phyloP scores from a whole-genome alignment of 2,888 invertebrate species.

The Litoditis marina region DNA sequence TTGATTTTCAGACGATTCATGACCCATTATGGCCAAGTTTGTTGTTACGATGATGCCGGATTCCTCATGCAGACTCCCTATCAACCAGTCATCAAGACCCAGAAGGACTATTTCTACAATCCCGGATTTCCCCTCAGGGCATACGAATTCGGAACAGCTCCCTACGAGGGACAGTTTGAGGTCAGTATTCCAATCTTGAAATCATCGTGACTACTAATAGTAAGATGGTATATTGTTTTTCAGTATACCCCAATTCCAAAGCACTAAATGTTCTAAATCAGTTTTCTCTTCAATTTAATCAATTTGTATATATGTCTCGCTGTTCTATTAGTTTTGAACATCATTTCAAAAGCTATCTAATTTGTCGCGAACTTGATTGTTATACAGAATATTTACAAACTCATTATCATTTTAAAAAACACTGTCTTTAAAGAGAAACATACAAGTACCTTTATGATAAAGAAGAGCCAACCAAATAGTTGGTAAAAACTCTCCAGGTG shows the following conservation, averaged over 20 bases:
- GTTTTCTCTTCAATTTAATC: no score
- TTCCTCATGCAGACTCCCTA: constrained; percentile 90
- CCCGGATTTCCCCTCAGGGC: constrained; percentile 61
- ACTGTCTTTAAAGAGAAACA: no score
- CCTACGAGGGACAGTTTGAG: constrained; percentile 91
- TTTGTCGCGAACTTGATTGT: no score
- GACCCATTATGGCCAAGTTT: constrained; percentile 77
- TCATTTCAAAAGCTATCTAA: no score
- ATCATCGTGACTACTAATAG: not conserved
- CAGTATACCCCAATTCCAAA: no score
- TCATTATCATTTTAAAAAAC: not conserved
- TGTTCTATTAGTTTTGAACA: no score
- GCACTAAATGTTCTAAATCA: no score
- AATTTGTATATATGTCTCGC: no score
- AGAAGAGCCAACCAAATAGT: no score
- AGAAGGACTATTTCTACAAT: constrained; percentile 49
- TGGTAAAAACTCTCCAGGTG: constrained; percentile 68
- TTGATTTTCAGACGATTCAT: constrained; percentile 48
- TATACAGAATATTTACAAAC: not conserved
- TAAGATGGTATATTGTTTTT: not conserved
- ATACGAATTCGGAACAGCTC: constrained; percentile 82
- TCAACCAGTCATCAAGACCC: constrained; percentile 70
- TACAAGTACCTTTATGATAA: no score
- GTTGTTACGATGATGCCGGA: constrained; percentile 89
- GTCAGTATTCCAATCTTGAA: no score